These are phyloP conservation scores for Sturnira hondurensis DNA, from an alignment of 2,113 vertebrate species.

Conservation along the genomic window DNA sequence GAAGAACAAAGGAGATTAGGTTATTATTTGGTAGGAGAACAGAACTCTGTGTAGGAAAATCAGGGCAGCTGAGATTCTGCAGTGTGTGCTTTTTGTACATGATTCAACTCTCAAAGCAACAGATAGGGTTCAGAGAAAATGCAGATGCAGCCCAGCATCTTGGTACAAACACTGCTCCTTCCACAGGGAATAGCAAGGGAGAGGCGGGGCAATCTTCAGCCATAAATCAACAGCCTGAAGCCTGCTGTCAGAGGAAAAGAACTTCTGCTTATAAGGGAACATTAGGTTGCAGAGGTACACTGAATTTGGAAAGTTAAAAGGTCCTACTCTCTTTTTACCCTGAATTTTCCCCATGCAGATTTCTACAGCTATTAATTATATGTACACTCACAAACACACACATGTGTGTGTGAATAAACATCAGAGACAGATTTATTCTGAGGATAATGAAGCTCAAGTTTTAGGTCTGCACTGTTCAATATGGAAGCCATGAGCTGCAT, in stretches of 20 bases:
- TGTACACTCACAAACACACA: neutral
- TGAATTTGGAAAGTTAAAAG: neutral
- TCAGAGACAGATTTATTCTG: neutral
- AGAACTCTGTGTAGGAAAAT: neutral
- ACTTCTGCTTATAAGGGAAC: neutral
- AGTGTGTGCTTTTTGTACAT: neutral
- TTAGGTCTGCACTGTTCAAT: neutral
- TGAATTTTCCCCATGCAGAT: too few relatives aligned
- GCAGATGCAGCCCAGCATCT: neutral
- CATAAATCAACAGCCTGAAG: neutral
- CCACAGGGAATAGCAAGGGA: neutral
- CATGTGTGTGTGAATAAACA: neutral
- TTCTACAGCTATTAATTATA: neutral
- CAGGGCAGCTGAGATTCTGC: neutral
- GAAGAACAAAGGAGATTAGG: slow-evolving; percentile 44
- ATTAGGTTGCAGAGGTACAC: neutral
- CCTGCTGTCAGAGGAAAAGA: neutral
- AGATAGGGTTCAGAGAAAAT: neutral
- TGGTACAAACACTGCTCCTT: neutral
- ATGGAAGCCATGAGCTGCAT: neutral
- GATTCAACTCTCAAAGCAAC: neutral
- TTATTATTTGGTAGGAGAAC: slow-evolving; percentile 28
- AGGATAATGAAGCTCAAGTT: neutral
- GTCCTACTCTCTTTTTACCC: neutral
- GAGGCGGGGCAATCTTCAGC: neutral